Percentiles rank a stretch among this genome's conserved stretches.
phyloP scores from a whole-genome alignment of 2,113 vertebrate genomes.

The Theristicus caerulescens region DNA sequence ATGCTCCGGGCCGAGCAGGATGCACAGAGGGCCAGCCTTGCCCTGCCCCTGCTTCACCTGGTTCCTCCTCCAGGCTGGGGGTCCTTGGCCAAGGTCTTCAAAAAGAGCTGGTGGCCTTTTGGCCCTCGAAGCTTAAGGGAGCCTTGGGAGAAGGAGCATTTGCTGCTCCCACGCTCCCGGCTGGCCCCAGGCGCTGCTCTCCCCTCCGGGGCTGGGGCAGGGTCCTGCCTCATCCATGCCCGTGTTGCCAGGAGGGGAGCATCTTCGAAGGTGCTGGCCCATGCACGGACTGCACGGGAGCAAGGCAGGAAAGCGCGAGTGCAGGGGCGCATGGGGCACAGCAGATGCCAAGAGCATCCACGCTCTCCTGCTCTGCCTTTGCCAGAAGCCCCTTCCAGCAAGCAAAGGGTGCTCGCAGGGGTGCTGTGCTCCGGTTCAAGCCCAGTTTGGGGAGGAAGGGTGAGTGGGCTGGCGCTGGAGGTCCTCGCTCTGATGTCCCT shows the following conservation, averaged over 20 bases:
- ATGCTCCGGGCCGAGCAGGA: background rate
- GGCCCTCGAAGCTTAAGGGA: background rate
- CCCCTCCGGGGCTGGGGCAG: background rate
- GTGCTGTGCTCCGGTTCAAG: background rate
- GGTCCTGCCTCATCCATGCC: background rate
- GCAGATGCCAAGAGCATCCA: background rate
- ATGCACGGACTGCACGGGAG: background rate
- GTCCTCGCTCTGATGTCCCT: fast-evolving
- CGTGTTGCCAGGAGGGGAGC: fast-evolving
- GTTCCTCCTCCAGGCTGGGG: background rate
- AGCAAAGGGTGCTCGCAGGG: background rate
- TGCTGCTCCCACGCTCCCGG: background rate
- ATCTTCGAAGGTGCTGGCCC: background rate
- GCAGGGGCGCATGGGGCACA: fast-evolving
- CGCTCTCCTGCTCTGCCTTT: background rate
- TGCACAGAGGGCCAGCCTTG: fast-evolving
- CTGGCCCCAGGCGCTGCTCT: background rate
- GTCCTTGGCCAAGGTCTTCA: background rate
- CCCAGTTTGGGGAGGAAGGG: background rate
- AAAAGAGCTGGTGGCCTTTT: background rate
- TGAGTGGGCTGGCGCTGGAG: background rate
- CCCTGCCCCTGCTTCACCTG: background rate
- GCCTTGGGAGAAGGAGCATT: background rate
- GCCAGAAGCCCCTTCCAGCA: background rate
- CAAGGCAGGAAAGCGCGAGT: background rate